Evolutionary conservation across 1,140 invertebrate species (phyloP), one percentile per base, ranked within the genome.

Genomic region (Lepeophtheirus salmonis): DNA sequence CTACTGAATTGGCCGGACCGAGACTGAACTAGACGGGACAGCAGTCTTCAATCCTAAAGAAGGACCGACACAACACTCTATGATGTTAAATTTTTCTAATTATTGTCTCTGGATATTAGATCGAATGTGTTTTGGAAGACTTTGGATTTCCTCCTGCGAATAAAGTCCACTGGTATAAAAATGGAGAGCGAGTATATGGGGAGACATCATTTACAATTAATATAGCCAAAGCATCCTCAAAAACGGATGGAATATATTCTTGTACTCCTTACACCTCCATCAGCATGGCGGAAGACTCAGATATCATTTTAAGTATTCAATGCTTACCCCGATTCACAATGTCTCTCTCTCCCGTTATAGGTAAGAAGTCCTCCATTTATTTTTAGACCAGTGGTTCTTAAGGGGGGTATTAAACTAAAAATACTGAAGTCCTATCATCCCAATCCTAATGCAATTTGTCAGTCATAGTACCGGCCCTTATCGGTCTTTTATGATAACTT

Each of bases 241-340:
- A 86, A 67, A 83, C 82, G 23, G 76, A 83, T 50, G 82, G 83
- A 64, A 89, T 87, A 73, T 89, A 88, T 72, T 84, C 84, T 0
- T 92, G 88, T 67, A 76, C 81, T 60, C 86, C 84, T 0, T 77
- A 79, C 66, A 89, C 87, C 69, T 78, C 80, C 18, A 86, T 83
- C 1, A 86, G 87, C 0, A 78, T 80, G 63, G 85, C 86, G 1
- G 76, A 79, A 53, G 74, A 78, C 4, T 84, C 82, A 2, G 79
- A 77, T 16, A 77, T 80, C 17, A 76, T 77, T 66, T 79, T 90
- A 63, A 79, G 87, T 67, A 85, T 89, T 24, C 75, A 80, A 13
- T 83, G 83, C 86, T n/a, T 41, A n/a, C 30, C 30, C n/a, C 6
- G n/a, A 41, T 41, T 41, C n/a, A 41, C 30, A 41, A 41, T 84